Percentiles rank a stretch among this genome's conserved stretches.
These are phyloP conservation scores for Erethizon dorsatum DNA, from an alignment of 2,797 vertebrate species.

Conservation along the genomic window DNA sequence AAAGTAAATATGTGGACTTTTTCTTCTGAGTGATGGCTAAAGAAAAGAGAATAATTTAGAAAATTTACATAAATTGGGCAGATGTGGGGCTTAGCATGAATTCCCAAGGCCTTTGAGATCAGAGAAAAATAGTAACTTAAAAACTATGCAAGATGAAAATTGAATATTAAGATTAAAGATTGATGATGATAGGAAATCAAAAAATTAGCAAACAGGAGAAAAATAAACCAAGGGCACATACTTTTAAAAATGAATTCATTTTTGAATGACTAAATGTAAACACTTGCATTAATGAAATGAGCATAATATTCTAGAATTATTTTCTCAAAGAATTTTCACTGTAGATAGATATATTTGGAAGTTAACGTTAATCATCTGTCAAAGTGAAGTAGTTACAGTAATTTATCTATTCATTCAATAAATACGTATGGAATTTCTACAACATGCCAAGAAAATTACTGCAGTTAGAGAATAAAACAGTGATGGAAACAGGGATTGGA, in stretches of 20 bases:
- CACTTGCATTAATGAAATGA: neutral
- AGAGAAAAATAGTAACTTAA: neutral
- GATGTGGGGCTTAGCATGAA: neutral
- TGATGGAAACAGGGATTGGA: neutral
- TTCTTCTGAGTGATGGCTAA: neutral
- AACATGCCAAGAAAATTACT: neutral
- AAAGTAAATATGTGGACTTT: neutral
- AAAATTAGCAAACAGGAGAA: neutral
- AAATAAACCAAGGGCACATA: neutral
- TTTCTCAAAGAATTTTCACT: neutral
- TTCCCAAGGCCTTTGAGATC: neutral
- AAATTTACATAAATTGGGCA: neutral
- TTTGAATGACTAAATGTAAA: constrained; percentile 29
- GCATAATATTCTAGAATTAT: neutral
- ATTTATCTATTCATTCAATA: neutral
- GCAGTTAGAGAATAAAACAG: neutral
- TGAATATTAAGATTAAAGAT: constrained; percentile 26
- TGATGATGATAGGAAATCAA: neutral
- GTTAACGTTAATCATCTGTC: neutral
- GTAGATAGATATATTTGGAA: neutral
- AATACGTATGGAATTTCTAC: neutral
- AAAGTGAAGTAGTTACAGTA: neutral
- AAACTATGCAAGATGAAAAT: neutral
- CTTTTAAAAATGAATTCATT: neutral
- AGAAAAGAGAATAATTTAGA: constrained; percentile 23